Evolutionary conservation across 2,113 vertebrate species (phyloP).

Genomic region (Chitala chitala): DNA sequence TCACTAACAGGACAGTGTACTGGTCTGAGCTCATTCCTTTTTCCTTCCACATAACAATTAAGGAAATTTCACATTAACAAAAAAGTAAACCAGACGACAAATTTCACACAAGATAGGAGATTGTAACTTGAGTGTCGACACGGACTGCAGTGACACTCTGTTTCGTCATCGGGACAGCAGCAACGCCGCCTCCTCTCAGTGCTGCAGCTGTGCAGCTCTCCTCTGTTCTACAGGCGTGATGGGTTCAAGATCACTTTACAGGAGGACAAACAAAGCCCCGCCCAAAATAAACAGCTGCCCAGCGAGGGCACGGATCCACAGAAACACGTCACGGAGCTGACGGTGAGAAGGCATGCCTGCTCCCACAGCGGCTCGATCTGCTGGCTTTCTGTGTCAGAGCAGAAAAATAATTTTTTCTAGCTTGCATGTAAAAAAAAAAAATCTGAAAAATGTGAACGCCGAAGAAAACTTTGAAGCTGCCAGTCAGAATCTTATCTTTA

Average conservation of each 20-base stretch:
- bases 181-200: neutral
- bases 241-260: neutral
- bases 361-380: too few relatives aligned
- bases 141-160: neutral
- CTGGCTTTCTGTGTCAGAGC: too few relatives aligned
- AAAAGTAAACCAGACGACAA: neutral
- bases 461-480: neutral
- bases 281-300: neutral
- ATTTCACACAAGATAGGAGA: neutral
- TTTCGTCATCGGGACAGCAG: neutral
- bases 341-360: too few relatives aligned
- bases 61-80: neutral
- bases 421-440: neutral
- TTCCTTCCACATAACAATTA: neutral
- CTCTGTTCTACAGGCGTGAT: neutral
- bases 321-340: too few relatives aligned
- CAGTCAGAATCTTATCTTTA: neutral
- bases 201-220: neutral
- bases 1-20: neutral
- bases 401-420: neutral
- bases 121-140: neutral
- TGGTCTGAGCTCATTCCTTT: too few relatives aligned
- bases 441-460: neutral
- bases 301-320: too few relatives aligned
- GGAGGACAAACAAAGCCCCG: neutral